Conservation (phyloP, 2,888 invertebrate genomes). For the Carabus problematicus region DNA sequence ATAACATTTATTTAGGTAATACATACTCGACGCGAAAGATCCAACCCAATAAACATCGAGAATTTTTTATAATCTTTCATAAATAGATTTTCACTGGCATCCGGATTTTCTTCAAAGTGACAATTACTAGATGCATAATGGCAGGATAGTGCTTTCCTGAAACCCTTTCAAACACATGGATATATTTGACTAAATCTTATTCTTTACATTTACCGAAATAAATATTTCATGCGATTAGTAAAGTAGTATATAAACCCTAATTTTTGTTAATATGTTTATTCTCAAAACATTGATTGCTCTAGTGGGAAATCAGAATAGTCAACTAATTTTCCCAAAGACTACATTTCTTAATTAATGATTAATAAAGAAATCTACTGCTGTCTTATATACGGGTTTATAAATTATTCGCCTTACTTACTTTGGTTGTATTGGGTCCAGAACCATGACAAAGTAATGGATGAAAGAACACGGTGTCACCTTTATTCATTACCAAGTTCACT, state of each 20-base stretch:
- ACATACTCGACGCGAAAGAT: slow-evolving; percentile 54
- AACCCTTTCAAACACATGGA: slow-evolving; percentile 57
- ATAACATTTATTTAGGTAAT: background rate
- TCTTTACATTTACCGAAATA: too few species aligned
- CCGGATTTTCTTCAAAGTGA: slow-evolving; percentile 67
- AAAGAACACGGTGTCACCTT: slow-evolving; percentile 88
- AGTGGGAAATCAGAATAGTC: too few species aligned
- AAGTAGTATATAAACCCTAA: too few species aligned
- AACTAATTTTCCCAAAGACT: too few species aligned
- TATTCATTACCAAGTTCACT: slow-evolving; percentile 76
- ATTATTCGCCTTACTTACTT: slow-evolving; percentile 58
- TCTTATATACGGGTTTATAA: too few species aligned
- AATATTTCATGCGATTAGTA: too few species aligned
- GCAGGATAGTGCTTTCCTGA: slow-evolving; percentile 76
- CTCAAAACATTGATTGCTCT: too few species aligned
- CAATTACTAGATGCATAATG: slow-evolving; percentile 76
- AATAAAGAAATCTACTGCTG: too few species aligned
- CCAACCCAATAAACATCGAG: slow-evolving; percentile 22
- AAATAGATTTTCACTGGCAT: slow-evolving; percentile 68
- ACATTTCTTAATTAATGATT: too few species aligned
- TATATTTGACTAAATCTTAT: too few species aligned
- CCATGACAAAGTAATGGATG: slow-evolving; percentile 88
- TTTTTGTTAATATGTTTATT: too few species aligned
- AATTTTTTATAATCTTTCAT: slow-evolving; percentile 63
- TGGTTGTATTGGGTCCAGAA: slow-evolving; percentile 78